Evolutionary conservation across 2,113 vertebrate genomes (phyloP).

Genomic region (Phycodurus eques): DNA sequence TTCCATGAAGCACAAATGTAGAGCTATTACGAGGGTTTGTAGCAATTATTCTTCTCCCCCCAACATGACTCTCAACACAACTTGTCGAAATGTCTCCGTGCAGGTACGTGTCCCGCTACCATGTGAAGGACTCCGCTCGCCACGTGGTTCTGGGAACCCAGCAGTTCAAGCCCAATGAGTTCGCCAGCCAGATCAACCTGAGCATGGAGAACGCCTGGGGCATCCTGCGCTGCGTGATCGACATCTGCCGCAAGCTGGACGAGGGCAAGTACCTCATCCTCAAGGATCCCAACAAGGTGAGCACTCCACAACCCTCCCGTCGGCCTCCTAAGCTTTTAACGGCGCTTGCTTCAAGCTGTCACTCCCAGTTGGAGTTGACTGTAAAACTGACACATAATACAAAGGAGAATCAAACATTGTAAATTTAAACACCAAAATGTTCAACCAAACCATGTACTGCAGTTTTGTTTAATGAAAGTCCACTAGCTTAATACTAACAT

Average conservation of each 20-base stretch:
- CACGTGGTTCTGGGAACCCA: slow-evolving; percentile 95
- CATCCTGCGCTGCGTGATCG: slow-evolving; percentile 94
- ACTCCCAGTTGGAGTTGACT: neutral
- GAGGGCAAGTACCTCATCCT: slow-evolving; percentile 99
- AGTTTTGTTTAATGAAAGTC: no score
- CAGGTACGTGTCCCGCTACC: slow-evolving; percentile 96
- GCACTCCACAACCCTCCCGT: slow-evolving; percentile 6
- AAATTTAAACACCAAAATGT: neutral
- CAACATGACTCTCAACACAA: no score
- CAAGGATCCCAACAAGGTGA: slow-evolving; percentile 97
- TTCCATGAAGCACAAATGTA: no score
- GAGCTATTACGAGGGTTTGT: no score
- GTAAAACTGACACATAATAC: neutral
- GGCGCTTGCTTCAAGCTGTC: no score
- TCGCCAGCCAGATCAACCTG: slow-evolving; percentile 99
- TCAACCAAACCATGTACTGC: no score
- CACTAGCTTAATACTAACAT: no score
- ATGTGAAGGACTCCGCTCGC: slow-evolving; percentile 91
- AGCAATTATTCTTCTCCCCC: no score
- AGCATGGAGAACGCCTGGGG: slow-evolving; percentile 99
- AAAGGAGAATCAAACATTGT: neutral
- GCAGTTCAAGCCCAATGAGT: slow-evolving; percentile 99
- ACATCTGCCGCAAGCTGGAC: slow-evolving; percentile 98
- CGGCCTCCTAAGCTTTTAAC: neutral
- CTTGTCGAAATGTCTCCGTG: neutral